Percentiles rank a stretch among this genome's conserved stretches.
phyloP scores from a whole-genome alignment of 2,113 vertebrate genomes.

The Labeo catla region DNA sequence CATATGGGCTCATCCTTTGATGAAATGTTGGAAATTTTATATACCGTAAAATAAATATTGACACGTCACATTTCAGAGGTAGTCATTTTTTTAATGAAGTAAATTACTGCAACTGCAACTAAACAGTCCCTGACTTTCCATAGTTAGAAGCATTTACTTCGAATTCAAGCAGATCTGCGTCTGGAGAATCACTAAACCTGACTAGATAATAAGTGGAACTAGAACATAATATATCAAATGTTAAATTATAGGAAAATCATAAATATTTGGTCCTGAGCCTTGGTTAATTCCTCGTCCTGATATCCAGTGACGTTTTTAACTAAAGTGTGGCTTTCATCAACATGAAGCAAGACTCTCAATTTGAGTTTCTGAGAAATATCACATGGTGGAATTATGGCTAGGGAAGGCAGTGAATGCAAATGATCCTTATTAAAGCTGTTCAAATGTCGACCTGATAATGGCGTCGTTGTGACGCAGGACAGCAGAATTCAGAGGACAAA shows the following conservation, averaged over 20 bases:
- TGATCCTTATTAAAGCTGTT: slow-evolving; percentile 30
- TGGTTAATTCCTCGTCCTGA: background rate
- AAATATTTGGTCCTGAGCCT: background rate
- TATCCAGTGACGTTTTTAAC: background rate
- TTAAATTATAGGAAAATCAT: background rate
- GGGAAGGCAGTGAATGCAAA: slow-evolving; percentile 44
- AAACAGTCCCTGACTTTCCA: background rate
- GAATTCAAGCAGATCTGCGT: background rate
- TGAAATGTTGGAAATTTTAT: background rate
- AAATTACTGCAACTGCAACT: background rate
- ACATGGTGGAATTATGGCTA: background rate
- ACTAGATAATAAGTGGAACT: background rate
- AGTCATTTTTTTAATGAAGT: background rate
- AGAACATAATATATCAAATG: background rate
- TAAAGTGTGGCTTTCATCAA: slow-evolving; percentile 1
- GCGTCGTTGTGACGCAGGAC: slow-evolving; percentile 25
- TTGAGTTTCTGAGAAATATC: background rate
- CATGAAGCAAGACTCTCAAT: background rate
- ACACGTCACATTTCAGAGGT: background rate
- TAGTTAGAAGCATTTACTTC: background rate
- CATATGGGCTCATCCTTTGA: background rate
- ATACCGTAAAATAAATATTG: background rate
- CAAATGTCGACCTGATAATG: slow-evolving; percentile 50
- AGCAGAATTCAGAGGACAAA: slow-evolving; percentile 28
- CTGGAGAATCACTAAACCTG: background rate